A percentile compares a stretch with the other conserved stretches of the same genome.
These are phyloP conservation scores for Dione vanillae DNA, from an alignment of 2,888 invertebrate genomes.

Conservation along the genomic window DNA sequence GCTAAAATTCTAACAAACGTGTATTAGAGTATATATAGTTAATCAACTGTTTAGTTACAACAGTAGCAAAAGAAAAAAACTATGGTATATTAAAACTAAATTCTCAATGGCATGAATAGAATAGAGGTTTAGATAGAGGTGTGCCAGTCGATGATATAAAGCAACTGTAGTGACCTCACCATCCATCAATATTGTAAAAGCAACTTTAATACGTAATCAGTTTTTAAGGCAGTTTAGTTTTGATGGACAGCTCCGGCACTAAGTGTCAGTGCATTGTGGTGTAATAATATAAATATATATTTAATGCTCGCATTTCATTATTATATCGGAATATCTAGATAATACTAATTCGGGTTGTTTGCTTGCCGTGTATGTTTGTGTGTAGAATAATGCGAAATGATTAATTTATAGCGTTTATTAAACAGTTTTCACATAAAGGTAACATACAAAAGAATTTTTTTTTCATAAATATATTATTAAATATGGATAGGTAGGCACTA, in stretches of 20 bases:
- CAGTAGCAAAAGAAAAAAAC: conserved; percentile 68
- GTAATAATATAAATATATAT: conserved; percentile 51
- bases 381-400: conserved; percentile 80
- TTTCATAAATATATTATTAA: conserved; percentile 75
- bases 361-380: conserved; percentile 52
- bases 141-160: conserved; percentile 71
- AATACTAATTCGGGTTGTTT: conserved; percentile 32
- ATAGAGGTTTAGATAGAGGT: conserved; percentile 69
- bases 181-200: conserved; percentile 54
- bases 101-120: conserved; percentile 66
- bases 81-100: conserved; percentile 68
- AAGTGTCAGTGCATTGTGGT: conserved; percentile 62
- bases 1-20: conserved; percentile 53
- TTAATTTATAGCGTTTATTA: conserved; percentile 82
- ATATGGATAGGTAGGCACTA: conserved; percentile 76
- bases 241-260: conserved; percentile 61
- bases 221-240: conserved; percentile 17
- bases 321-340: conserved; percentile 11
- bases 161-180: conserved; percentile 61
- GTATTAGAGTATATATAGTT: conserved; percentile 67
- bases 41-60: conserved; percentile 80
- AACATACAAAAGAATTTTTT: conserved; percentile 74
- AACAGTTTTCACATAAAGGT: conserved; percentile 81
- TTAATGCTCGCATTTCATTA: conserved; percentile 27
- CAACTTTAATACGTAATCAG: conserved; percentile 12